phyloP scores from a whole-genome alignment of 2,888 invertebrate genomes.

The Lasioglossum leucozonium region DNA sequence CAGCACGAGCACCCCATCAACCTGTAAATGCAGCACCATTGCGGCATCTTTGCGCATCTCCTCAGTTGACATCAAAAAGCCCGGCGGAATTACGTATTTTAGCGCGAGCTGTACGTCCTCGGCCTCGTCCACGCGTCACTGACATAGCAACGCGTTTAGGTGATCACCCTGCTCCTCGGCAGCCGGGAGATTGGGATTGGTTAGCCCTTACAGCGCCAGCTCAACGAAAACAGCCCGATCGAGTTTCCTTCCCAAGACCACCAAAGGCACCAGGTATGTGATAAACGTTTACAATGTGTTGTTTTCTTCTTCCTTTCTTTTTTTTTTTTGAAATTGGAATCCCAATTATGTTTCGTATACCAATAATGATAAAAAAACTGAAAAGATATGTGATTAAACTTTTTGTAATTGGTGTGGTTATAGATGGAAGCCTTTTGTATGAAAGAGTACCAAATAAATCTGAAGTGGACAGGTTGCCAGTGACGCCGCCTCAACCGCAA shows the following conservation, averaged over 20 bases:
- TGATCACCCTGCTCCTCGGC: slow-evolving; percentile 85
- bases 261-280: slow-evolving; percentile 92
- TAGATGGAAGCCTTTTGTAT: slow-evolving; percentile 94
- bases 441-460: slow-evolving; percentile 94
- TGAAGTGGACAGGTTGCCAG: slow-evolving; percentile 89
- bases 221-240: slow-evolving; percentile 92
- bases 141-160: slow-evolving; percentile 90
- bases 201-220: slow-evolving; percentile 90
- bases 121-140: slow-evolving; percentile 86
- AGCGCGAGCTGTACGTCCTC: slow-evolving; percentile 80
- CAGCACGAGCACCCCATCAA: slow-evolving; percentile 93
- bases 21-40: slow-evolving; percentile 84
- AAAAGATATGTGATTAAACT: not conserved
- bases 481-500: slow-evolving; percentile 83
- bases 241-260: slow-evolving; percentile 95
- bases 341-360: not conserved
- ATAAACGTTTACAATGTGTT: not conserved
- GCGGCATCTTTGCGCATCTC: slow-evolving; percentile 83
- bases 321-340: not conserved
- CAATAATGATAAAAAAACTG: not conserved
- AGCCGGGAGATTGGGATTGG: slow-evolving; percentile 88
- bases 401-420: slow-evolving; percentile 43
- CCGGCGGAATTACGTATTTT: slow-evolving; percentile 80
- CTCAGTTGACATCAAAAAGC: slow-evolving; percentile 80
- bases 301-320: not conserved